Percentiles rank a stretch among this genome's conserved stretches.
phyloP scores from a whole-genome alignment of 2,888 invertebrate species.

The Drosophila neotestacea region DNA sequence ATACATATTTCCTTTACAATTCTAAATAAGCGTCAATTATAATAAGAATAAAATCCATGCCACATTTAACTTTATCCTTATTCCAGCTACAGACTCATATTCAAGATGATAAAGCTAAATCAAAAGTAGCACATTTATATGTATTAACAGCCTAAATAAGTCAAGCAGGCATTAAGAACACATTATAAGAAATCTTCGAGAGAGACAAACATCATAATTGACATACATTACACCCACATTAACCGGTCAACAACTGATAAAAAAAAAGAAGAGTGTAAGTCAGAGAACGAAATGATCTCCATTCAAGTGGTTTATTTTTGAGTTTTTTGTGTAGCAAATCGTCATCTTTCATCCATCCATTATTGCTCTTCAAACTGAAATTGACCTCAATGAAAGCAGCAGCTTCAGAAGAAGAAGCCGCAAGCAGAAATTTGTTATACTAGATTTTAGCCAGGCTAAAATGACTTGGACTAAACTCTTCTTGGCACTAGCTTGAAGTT shows the following conservation, averaged over 20 bases:
- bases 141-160: conserved; percentile 3
- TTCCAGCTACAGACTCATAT: no score
- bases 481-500: conserved; percentile 22
- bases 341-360: conserved; percentile 31
- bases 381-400: conserved; percentile 43
- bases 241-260: not conserved
- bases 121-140: no score
- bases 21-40: no score
- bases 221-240: conserved; percentile 47
- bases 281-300: conserved; percentile 26
- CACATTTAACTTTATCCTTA: no score
- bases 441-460: conserved; percentile 23
- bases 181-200: conserved; percentile 11
- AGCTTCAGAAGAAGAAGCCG: conserved; percentile 21
- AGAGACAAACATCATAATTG: conserved; percentile 26
- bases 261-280: conserved; percentile 4
- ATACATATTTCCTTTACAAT: no score
- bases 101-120: no score
- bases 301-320: conserved; percentile 30
- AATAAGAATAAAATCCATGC: no score
- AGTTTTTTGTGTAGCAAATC: conserved; percentile 20
- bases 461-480: conserved; percentile 25
- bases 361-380: conserved; percentile 20
- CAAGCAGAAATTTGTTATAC: conserved; percentile 31
- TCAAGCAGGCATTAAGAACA: conserved; percentile 6